A percentile compares a stretch with the other conserved stretches of the same genome.
Evolutionary conservation across 2,797 vertebrate genomes (phyloP).

Genomic region (Poecilia gillii): DNA sequence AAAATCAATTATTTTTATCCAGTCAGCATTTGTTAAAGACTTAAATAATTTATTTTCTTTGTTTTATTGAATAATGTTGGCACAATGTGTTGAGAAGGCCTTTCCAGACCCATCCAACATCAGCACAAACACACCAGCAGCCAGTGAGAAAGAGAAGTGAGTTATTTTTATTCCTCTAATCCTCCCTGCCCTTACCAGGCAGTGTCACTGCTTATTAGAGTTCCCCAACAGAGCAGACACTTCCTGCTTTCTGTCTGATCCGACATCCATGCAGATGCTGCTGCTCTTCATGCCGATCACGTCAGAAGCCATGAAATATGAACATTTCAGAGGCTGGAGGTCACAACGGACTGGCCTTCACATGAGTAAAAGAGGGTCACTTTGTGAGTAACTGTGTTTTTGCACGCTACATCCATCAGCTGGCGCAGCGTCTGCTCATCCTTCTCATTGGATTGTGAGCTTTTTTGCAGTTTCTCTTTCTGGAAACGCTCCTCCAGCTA

Average conservation of each 20-base stretch:
- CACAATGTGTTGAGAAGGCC: conserved; percentile 4
- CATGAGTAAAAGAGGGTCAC: neutral
- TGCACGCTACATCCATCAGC: neutral
- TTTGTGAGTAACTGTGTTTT: conserved; percentile 11
- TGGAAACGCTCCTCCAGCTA: conserved; percentile 2
- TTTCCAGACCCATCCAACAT: conserved; percentile 10
- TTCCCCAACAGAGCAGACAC: conserved; percentile 52
- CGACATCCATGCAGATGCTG: conserved; percentile 2
- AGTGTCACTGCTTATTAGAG: conserved; percentile 67
- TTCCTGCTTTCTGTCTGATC: conserved; percentile 62
- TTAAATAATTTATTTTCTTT: neutral
- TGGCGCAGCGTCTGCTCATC: neutral
- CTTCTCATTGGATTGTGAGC: neutral
- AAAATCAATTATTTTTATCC: neutral
- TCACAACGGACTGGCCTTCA: neutral
- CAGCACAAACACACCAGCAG: conserved; percentile 17
- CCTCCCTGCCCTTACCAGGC: conserved; percentile 69
- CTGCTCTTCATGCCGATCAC: neutral
- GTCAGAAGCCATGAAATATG: neutral
- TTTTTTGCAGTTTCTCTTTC: conserved; percentile 10
- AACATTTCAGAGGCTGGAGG: conserved; percentile 6
- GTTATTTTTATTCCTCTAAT: conserved; percentile 77
- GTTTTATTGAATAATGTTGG: neutral
- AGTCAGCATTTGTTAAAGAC: neutral
- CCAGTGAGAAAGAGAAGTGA: conserved; percentile 40